Conservation (phyloP, 2,888 invertebrate species). For the Drosophila nigricruria region DNA sequence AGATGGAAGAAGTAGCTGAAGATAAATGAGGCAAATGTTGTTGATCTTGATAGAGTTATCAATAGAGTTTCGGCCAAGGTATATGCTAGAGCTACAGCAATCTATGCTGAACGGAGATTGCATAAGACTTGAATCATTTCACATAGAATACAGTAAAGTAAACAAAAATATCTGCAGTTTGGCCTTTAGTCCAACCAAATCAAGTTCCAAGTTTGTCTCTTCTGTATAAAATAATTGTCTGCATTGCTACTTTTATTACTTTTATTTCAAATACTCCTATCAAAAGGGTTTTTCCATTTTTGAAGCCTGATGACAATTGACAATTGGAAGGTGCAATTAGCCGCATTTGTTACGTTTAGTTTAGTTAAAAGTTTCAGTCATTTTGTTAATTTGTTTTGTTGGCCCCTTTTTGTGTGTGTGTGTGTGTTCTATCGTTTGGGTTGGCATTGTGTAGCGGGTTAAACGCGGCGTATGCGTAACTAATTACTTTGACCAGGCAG, state of each 20-base stretch:
- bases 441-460: constrained; percentile 45
- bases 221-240: not conserved
- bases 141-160: not conserved
- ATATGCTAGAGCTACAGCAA: too few species aligned
- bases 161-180: not conserved
- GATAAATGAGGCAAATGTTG: not conserved
- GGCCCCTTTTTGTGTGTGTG: constrained; percentile 11
- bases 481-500: constrained; percentile 67
- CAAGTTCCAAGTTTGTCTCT: not conserved
- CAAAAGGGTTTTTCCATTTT: not conserved
- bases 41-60: not conserved
- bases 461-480: constrained; percentile 63
- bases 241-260: not conserved
- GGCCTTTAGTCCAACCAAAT: not conserved
- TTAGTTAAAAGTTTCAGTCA: constrained; percentile 47
- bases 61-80: not conserved
- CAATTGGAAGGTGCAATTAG: constrained; percentile 24
- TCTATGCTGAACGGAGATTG: too few species aligned
- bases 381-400: constrained; percentile 55
- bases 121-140: not conserved
- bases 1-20: not conserved
- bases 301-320: constrained; percentile 13
- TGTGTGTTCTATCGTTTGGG: not conserved
- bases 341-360: constrained; percentile 39
- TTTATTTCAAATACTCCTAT: not conserved